Evolutionary conservation across 2,888 invertebrate species (phyloP), one percentile per base, ranked within the genome.

Genomic region (Adelphocoris suturalis): DNA sequence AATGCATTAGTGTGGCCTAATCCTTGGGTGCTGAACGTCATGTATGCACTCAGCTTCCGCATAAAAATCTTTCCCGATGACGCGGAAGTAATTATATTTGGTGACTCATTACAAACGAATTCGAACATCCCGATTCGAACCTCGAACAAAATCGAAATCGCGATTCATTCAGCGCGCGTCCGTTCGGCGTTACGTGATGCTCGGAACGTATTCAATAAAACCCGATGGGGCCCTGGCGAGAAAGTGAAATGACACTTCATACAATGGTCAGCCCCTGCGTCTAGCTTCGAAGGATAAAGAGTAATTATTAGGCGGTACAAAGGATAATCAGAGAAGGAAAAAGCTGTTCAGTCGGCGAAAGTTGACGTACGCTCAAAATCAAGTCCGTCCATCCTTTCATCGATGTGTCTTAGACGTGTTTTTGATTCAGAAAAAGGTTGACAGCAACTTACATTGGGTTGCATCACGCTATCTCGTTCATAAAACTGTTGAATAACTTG

Each of bases 161-260:
- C 37, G 37, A 37, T 37, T 37, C 37, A 37, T 37, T 37, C 37
- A 37, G 3, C 37, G 37, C 7, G 37, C 37, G 37, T 37, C 37
- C 37, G 7, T 37, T 37, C 37, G 37, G 7, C 37, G 37, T 37
- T 37, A 37, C 37, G 37, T 37, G 37, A 37, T 37, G 37, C 7
- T 37, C 37, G 37, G 37, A 37, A 37, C 37, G 37, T 37, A 7
- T 37, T 37, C 37, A 37, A 37, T 37, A 37, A 37, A 37, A 37
- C 37, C 37, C 7, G 37, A 4, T 37, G 37, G 7, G 37, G 37
- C 37, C 37, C 37, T 37, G 3, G 52, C 52, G 68, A 68, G 68
- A 68, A 68, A 68, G 68, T 68, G 68, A 68, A 68, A 19, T 68
- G 68, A 68, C 68, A 12, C 23, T 19, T 57, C 57, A 13, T 68